Evolutionary conservation across 2,797 vertebrate species (phyloP), one percentile per base, ranked within the genome.

Genomic region (Chromis chromis): DNA sequence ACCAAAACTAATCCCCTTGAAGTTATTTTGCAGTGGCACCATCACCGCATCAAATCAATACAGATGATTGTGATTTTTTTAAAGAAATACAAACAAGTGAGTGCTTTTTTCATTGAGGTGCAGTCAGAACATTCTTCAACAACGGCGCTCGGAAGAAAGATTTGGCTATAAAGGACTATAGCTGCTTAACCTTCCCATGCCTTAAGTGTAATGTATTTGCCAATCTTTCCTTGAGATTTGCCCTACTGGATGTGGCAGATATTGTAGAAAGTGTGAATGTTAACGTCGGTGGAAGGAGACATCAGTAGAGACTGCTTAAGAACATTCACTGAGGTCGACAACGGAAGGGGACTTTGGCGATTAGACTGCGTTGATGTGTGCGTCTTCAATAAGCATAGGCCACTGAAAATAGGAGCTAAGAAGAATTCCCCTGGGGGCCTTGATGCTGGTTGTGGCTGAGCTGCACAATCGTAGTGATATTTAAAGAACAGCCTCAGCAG

Each of bases 321-420:
- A 28, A 28, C 42, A 22, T 58, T 49, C 5, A 50, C 2, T 42
- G 24, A 42, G 33, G 24, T n/a, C 24, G 36, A 22, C 25, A 44
- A 6, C 21, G 9, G 21, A 16, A 7, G 28, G 17, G 21, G 6
- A 48, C 42, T 48, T 46, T 40, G 24, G 64, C 2, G 14, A 63
- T 50, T 62, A 22, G 31, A 49, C 31, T 5, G 31, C 48, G 46
- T 21, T 21, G 0, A 66, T 0, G 0, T 46, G n/a, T 54, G 27
- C 21, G 36, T 36, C 39, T 2, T 60, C 14, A 25, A 21, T 50
- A 12, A 24, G 48, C 9, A 12, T 22, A 13, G 48, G 11, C 48
- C 2, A 22, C 2, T 10, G 8, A 14, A 39, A 12, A n/a, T n/a
- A 12, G 31, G 27, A 13, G 44, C 25, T 19, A 25, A 16, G 53